Evolutionary conservation across 1,140 invertebrate genomes (phyloP), one percentile per base, ranked within the genome.

Genomic region (Drosophila murphyi): DNA sequence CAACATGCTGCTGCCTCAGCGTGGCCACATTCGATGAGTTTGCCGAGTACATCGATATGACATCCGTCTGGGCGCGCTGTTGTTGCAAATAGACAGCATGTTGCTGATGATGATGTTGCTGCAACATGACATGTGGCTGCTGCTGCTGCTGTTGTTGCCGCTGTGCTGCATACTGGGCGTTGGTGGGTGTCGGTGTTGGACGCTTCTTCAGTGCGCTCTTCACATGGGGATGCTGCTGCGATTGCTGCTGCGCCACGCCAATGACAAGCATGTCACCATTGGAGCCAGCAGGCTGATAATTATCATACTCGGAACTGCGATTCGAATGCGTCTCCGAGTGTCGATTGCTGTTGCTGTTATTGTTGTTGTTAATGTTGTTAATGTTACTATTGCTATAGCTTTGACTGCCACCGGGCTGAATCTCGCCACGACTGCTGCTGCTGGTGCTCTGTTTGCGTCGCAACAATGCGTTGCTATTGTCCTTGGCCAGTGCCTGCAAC

Each of bases 21-120:
- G 90, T 92, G 10, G 90, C 90, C 51, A 92, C 90, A 79, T 89
- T 92, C 0, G 90, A 85, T n/a, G 90, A 92, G 50, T 92, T 92
- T 0, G 85, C 83, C 41, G 90, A 92, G 56, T 89, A 90, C 76
- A 92, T 89, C 0, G 90, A 91, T 39, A 91, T 89, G 4, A 78
- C 76, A 64, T 91, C 89, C 4, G 80, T 69, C 43, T 86, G 81
- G 5, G 68, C 31, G 60, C 74, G 55, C 39, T 43, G 72, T 29
- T 70, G 64, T 12, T 64, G 68, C 28, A 59, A 31, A 35, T 55
- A 69, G 31, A 29, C 10, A 20, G 10, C 54, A 55, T 54, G 50
- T 8, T 47, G 62, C 34, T 52, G 61, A 5, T 73, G 72, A 3
- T 69, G 45, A 50, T 82, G 50, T 20, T 70, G 67, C n/a, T 63